Evolutionary conservation across 2,888 invertebrate species (phyloP).

Genomic region (Acanthosepion lycidas): DNA sequence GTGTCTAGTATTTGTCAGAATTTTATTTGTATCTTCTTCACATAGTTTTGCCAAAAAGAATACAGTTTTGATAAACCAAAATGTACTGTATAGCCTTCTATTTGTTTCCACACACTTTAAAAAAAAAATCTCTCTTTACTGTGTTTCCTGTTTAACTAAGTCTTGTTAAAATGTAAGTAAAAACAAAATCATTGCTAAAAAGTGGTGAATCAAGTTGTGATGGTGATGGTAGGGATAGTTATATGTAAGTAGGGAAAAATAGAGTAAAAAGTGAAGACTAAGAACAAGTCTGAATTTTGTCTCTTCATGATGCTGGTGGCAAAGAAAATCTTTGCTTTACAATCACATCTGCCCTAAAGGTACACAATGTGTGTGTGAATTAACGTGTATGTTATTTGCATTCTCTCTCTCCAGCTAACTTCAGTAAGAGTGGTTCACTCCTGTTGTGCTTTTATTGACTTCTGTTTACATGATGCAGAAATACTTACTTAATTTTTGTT

Average conservation of each 20-base stretch:
- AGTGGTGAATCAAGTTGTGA: not conserved
- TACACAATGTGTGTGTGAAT: conserved; percentile 41
- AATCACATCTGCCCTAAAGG: conserved; percentile 45
- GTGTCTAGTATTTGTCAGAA: conserved; percentile 15
- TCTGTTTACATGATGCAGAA: not conserved
- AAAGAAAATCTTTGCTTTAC: not conserved
- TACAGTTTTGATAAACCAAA: conserved; percentile 15
- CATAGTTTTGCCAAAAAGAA: not conserved
- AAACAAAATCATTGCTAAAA: not conserved
- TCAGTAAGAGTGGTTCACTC: not conserved
- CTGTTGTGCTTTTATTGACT: not conserved
- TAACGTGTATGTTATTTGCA: conserved; percentile 36
- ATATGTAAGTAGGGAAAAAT: not conserved
- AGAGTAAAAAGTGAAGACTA: not conserved
- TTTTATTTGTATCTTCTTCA: conserved; percentile 12
- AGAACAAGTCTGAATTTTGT: conserved; percentile 33
- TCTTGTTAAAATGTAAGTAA: not conserved
- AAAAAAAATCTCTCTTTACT: not conserved
- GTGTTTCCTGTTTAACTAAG: not conserved
- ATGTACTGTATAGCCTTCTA: not conserved
- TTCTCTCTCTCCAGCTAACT: not conserved
- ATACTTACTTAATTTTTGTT: no score
- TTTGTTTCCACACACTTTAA: not conserved
- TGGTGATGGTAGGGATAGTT: not conserved
- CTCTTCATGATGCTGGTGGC: not conserved